These are phyloP conservation scores for Saccostrea echinata DNA, from an alignment of 1,140 invertebrate species.

Conservation along the genomic window DNA sequence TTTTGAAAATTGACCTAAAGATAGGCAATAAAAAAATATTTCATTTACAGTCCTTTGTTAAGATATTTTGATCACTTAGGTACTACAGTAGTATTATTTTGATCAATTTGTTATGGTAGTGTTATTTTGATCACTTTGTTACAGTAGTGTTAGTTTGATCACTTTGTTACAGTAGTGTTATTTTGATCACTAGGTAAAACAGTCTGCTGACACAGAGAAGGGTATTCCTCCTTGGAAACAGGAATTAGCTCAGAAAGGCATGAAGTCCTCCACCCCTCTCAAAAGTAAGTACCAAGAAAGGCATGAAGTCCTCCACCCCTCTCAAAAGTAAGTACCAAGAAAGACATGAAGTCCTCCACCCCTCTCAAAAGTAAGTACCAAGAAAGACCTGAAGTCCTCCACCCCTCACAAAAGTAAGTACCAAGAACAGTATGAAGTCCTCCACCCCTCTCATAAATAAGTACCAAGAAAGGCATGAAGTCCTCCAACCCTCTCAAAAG, in stretches of 20 bases:
- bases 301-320: not conserved
- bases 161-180: not conserved
- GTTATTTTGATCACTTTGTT: not conserved
- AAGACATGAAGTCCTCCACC: not conserved
- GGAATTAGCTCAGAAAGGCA: constrained; percentile 45
- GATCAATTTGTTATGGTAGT: no score
- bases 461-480: not conserved
- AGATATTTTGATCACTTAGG: no score
- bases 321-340: constrained; percentile 47
- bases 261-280: constrained; percentile 43
- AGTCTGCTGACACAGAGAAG: constrained; percentile 2
- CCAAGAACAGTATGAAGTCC: no score
- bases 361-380: not conserved
- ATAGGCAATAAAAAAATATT: no score
- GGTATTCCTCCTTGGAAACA: constrained; percentile 48
- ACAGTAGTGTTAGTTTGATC: not conserved
- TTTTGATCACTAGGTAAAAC: constrained; percentile 16
- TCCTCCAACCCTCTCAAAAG: not conserved
- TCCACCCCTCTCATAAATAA: no score
- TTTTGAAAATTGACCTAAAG: no score
- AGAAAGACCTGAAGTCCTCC: constrained; percentile 41
- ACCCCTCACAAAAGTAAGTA: constrained; percentile 43
- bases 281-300: constrained; percentile 43
- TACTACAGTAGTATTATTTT: not conserved
- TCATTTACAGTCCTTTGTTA: no score